Conservation (phyloP, 2,888 invertebrate genomes). For the Brassicogethes aeneus region DNA sequence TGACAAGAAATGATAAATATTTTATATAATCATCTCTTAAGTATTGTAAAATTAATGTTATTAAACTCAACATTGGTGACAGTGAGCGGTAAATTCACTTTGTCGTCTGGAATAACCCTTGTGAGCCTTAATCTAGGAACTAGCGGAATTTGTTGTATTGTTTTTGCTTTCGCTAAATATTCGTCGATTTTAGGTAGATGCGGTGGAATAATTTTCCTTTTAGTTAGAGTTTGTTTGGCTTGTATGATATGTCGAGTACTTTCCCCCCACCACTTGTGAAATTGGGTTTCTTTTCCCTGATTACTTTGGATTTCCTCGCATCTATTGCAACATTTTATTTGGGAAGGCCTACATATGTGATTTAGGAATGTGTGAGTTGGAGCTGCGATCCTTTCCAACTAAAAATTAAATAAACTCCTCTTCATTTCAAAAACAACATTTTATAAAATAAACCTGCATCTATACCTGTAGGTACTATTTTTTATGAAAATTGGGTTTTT, state of each 20-base stretch:
- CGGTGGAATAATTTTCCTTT: slow-evolving; percentile 31
- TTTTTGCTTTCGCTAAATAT: slow-evolving; percentile 28
- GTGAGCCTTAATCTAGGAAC: slow-evolving; percentile 36
- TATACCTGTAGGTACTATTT: too few relatives aligned
- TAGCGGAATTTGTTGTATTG: slow-evolving; percentile 26
- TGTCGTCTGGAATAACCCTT: too few relatives aligned
- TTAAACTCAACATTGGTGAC: slow-evolving; percentile 31
- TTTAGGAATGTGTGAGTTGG: slow-evolving; percentile 57
- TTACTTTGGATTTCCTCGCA: not conserved
- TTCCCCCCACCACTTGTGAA: slow-evolving; percentile 38
- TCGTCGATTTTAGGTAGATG: slow-evolving; percentile 30
- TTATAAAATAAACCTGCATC: too few relatives aligned
- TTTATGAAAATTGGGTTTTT: too few relatives aligned
- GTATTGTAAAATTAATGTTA: too few relatives aligned
- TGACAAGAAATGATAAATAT: too few relatives aligned
- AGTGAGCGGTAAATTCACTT: slow-evolving; percentile 30
- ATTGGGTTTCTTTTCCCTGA: slow-evolving; percentile 21
- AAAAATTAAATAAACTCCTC: too few relatives aligned
- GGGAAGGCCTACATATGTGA: slow-evolving; percentile 29
- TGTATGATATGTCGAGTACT: slow-evolving; percentile 34
- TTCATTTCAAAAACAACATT: too few relatives aligned
- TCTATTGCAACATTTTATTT: not conserved
- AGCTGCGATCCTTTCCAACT: slow-evolving; percentile 57
- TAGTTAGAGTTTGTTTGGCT: slow-evolving; percentile 29
- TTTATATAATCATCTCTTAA: too few relatives aligned